Conservation (phyloP, 30 jellyfish, hydroid and myxozoan species). For the Cassiopea andromeda region DNA sequence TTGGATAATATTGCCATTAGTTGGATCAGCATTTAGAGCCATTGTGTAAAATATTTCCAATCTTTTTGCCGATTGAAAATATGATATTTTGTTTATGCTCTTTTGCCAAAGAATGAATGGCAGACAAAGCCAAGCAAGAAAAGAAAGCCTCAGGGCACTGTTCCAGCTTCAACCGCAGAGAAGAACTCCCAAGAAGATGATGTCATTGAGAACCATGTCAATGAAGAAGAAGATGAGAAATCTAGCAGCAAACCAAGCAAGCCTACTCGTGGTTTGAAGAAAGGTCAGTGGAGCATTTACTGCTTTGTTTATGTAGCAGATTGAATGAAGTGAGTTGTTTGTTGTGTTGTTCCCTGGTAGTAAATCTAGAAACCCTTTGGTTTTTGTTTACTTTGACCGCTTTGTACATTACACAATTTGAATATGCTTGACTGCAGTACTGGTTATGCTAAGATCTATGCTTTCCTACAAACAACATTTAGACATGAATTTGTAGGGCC, state of each 20-base stretch:
- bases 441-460: no score
- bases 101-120: conserved; percentile 83
- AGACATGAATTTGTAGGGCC: no score
- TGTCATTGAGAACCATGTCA: conserved; percentile 34
- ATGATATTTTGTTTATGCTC: background rate
- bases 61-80: background rate
- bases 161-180: background rate
- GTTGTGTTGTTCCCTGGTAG: background rate
- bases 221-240: conserved; percentile 51
- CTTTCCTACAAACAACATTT: no score
- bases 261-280: conserved; percentile 52
- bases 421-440: no score
- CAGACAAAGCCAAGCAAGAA: conserved; percentile 81
- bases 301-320: background rate
- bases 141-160: conserved; percentile 20
- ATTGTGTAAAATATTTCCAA: background rate
- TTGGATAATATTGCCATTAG: no score
- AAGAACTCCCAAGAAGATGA: conserved; percentile 24
- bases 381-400: no score
- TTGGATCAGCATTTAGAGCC: no score
- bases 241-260: conserved; percentile 9
- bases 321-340: background rate
- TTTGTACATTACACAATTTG: no score
- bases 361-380: no score
- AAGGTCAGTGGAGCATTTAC: conserved; percentile 42